These are phyloP conservation scores for Oreohelix idahoensis DNA, from an alignment of 1,140 invertebrate species.

Conservation along the genomic window DNA sequence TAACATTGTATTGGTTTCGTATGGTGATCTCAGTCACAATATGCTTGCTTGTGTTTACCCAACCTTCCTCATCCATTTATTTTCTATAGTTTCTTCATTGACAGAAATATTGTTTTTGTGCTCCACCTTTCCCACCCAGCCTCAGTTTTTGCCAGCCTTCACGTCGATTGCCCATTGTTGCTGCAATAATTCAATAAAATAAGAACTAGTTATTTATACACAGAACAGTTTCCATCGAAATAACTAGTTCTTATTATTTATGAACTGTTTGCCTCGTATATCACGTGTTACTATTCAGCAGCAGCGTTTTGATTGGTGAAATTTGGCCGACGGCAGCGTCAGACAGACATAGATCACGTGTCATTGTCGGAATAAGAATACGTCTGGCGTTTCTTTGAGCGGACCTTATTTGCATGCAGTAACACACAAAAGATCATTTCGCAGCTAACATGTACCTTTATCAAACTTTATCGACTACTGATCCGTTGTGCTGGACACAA, in stretches of 20 bases:
- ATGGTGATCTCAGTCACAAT: too few species aligned
- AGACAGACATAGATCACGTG: constrained; percentile 29
- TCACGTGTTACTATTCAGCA: background rate
- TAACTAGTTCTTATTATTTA: constrained; percentile 8
- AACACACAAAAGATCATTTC: constrained; percentile 20
- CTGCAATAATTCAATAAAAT: background rate
- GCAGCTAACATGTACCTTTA: background rate
- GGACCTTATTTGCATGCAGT: constrained; percentile 16
- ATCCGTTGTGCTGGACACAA: background rate
- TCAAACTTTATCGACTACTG: constrained; percentile 10
- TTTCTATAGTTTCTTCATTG: too few species aligned
- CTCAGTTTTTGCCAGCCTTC: too few species aligned
- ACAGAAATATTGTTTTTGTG: too few species aligned
- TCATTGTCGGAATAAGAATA: constrained; percentile 17
- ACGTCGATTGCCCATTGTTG: too few species aligned
- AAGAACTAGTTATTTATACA: background rate
- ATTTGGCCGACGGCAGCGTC: constrained; percentile 19
- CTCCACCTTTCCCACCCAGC: too few species aligned
- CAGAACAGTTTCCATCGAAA: background rate
- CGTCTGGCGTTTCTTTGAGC: background rate
- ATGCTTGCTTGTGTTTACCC: too few species aligned
- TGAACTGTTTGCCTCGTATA: background rate
- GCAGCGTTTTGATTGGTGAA: background rate
- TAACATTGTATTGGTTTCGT: too few species aligned
- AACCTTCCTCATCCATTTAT: too few species aligned